A percentile compares a stretch with the other conserved stretches of the same genome.
phyloP scores from a whole-genome alignment of 2,113 vertebrate genomes.

The Rhea pennata region DNA sequence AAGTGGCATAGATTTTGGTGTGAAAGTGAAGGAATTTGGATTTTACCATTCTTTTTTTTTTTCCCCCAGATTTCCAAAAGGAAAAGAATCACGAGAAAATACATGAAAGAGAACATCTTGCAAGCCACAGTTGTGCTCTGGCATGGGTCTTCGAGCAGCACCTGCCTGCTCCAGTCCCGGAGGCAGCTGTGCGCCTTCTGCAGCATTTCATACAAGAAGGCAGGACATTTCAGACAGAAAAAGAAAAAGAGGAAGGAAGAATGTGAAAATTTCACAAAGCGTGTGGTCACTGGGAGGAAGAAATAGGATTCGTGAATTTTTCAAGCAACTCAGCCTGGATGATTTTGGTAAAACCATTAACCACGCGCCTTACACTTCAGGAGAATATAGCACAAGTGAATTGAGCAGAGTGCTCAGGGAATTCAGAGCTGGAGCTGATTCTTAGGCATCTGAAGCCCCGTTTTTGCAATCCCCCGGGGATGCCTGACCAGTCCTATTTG shows the following conservation, averaged over 20 bases:
- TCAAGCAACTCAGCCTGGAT: neutral
- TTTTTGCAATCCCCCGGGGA: neutral
- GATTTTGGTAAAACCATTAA: neutral
- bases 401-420: rapidly evolving
- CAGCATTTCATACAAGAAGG: rapidly evolving
- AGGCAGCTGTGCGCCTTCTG: neutral
- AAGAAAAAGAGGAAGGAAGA: conserved; percentile 30
- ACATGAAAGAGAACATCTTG: neutral
- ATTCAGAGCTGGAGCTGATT: neutral
- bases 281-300: conserved; percentile 43
- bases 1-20: neutral
- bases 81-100: neutral
- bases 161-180: rapidly evolving
- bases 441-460: neutral
- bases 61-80: neutral
- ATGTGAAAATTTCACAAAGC: neutral
- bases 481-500: neutral
- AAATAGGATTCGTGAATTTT: neutral
- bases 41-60: rapidly evolving
- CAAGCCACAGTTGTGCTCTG: neutral
- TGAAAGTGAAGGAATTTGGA: neutral
- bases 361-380: neutral
- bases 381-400: neutral
- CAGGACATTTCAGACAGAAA: neutral
- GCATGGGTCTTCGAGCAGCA: rapidly evolving